These are phyloP conservation scores for Hyalella azteca DNA, from an alignment of 2,888 invertebrate genomes.

Conservation along the genomic window DNA sequence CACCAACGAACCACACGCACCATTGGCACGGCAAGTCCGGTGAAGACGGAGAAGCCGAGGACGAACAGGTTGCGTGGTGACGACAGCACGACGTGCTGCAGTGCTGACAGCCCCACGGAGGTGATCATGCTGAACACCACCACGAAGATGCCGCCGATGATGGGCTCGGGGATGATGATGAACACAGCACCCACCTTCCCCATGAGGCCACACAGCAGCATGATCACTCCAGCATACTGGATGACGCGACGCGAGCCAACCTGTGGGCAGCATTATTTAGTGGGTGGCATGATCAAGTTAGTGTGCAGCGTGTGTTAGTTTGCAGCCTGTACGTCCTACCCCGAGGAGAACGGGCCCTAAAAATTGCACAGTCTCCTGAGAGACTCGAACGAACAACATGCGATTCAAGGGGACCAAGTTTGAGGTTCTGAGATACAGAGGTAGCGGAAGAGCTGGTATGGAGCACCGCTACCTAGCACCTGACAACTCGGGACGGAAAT, in stretches of 20 bases:
- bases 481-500: too few relatives aligned
- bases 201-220: slow-evolving; percentile 61
- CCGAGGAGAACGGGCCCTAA: too few relatives aligned
- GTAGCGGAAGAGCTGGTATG: too few relatives aligned
- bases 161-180: slow-evolving; percentile 80
- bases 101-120: slow-evolving; percentile 70
- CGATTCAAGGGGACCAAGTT: too few relatives aligned
- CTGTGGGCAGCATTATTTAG: slow-evolving; percentile 42
- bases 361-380: too few relatives aligned
- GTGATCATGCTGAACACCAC: slow-evolving; percentile 84
- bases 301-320: background rate
- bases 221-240: slow-evolving; percentile 61
- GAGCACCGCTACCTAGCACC: too few relatives aligned
- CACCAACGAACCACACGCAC: slow-evolving; percentile 58
- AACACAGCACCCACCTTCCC: slow-evolving; percentile 71
- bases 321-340: too few relatives aligned
- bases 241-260: slow-evolving; percentile 62
- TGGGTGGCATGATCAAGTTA: background rate
- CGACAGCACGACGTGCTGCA: slow-evolving; percentile 82
- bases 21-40: slow-evolving; percentile 69
- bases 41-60: slow-evolving; percentile 84
- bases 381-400: too few relatives aligned
- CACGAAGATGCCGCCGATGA: slow-evolving; percentile 81
- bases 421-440: too few relatives aligned
- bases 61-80: slow-evolving; percentile 87